Evolutionary conservation across 2,113 vertebrate genomes (phyloP).

Genomic region (Macrotus californicus): DNA sequence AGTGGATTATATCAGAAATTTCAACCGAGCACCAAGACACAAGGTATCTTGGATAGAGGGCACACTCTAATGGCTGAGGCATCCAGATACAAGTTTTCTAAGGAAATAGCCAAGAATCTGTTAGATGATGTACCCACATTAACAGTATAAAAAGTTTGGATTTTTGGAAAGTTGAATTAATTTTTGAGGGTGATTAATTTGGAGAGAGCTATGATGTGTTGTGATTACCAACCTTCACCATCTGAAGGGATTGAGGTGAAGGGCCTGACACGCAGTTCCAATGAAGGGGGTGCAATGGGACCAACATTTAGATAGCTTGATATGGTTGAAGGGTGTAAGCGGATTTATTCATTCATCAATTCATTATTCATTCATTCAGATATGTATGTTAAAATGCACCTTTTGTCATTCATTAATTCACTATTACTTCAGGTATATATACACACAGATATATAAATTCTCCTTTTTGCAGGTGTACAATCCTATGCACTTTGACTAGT

Average conservation of each 20-base stretch:
- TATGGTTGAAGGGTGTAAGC: not conserved
- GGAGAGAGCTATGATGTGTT: not conserved
- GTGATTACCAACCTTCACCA: not conserved
- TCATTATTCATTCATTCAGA: not conserved
- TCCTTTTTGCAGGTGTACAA: not conserved
- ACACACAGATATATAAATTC: not conserved
- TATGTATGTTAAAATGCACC: not conserved
- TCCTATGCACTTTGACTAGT: not conserved
- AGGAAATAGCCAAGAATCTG: not conserved
- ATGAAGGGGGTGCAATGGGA: not conserved
- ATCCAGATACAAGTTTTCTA: not conserved
- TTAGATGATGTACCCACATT: not conserved
- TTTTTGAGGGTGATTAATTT: not conserved
- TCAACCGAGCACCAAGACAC: not conserved
- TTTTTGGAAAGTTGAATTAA: not conserved
- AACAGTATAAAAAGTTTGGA: not conserved
- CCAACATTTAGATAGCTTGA: not conserved
- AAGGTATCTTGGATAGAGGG: not conserved
- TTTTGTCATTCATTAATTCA: not conserved
- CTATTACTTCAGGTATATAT: not conserved
- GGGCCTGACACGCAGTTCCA: not conserved
- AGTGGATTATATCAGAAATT: not conserved
- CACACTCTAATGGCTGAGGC: not conserved
- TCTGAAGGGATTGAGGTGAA: not conserved
- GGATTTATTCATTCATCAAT: not conserved